These are phyloP conservation scores for Zaprionus kolodkinae DNA, from an alignment of 1,140 invertebrate species.

Conservation along the genomic window DNA sequence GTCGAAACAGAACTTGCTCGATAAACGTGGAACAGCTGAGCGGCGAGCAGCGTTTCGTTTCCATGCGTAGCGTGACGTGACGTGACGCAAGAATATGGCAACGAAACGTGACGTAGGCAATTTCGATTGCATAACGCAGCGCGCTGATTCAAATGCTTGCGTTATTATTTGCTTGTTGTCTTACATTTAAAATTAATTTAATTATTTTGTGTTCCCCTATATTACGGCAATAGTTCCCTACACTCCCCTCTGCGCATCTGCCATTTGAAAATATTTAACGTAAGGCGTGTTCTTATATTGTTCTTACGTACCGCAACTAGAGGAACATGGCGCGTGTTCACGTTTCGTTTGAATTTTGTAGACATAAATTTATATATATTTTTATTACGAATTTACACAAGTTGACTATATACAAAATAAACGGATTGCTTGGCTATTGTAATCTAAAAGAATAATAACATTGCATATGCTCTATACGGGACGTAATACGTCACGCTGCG, in stretches of 20 bases:
- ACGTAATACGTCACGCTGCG: neutral
- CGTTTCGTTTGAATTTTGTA: neutral
- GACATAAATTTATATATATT: neutral
- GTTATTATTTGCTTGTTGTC: neutral
- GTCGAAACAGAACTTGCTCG: conserved; percentile 46
- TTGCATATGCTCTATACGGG: neutral
- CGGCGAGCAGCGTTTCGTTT: conserved; percentile 28
- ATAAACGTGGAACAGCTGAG: conserved; percentile 46
- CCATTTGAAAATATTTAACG: too few relatives aligned
- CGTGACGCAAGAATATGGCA: neutral
- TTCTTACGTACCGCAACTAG: neutral
- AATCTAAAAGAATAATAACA: neutral
- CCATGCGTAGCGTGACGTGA: neutral
- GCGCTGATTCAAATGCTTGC: neutral
- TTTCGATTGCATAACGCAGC: neutral
- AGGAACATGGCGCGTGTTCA: neutral
- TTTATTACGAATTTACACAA: neutral
- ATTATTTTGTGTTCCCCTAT: neutral
- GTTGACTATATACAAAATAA: neutral
- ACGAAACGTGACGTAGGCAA: neutral
- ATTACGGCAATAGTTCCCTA: too few relatives aligned
- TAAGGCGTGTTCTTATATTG: neutral
- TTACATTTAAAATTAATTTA: neutral
- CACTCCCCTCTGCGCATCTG: neutral
- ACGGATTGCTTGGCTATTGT: neutral